Conservation (phyloP, 2,888 invertebrate genomes). For the Hartigia nigra region DNA sequence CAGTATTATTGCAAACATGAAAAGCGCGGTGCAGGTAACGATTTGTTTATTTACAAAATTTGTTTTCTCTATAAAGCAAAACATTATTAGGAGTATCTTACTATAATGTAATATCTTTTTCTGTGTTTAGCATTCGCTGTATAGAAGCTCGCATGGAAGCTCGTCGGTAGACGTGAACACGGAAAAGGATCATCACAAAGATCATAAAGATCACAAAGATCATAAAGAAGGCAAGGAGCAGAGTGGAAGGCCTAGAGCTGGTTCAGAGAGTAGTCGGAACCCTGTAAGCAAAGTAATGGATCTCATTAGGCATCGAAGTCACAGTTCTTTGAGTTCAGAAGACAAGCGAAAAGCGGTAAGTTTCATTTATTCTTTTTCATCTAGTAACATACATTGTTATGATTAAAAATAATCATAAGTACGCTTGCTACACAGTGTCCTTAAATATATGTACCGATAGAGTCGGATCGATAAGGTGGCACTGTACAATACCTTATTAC, state of each 20-base stretch:
- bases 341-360: constrained; percentile 79
- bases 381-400: neutral
- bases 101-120: constrained; percentile 14
- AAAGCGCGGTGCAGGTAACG: constrained; percentile 81
- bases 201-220: constrained; percentile 48
- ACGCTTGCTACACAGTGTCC: neutral
- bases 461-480: neutral
- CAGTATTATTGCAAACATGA: constrained; percentile 87
- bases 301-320: constrained; percentile 84
- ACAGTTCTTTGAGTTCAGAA: constrained; percentile 76
- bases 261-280: constrained; percentile 73
- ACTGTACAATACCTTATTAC: neutral
- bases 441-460: neutral
- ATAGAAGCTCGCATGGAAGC: constrained; percentile 56
- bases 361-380: constrained; percentile 31
- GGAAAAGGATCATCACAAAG: constrained; percentile 53
- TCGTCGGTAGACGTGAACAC: constrained; percentile 55
- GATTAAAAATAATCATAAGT: neutral
- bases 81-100: neutral
- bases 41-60: neutral
- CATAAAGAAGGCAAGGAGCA: constrained; percentile 43
- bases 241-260: constrained; percentile 52
- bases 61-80: neutral
- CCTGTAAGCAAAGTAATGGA: constrained; percentile 94
- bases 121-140: constrained; percentile 51